Conservation (phyloP, 1,140 invertebrate species). For the Ostrea edulis region DNA sequence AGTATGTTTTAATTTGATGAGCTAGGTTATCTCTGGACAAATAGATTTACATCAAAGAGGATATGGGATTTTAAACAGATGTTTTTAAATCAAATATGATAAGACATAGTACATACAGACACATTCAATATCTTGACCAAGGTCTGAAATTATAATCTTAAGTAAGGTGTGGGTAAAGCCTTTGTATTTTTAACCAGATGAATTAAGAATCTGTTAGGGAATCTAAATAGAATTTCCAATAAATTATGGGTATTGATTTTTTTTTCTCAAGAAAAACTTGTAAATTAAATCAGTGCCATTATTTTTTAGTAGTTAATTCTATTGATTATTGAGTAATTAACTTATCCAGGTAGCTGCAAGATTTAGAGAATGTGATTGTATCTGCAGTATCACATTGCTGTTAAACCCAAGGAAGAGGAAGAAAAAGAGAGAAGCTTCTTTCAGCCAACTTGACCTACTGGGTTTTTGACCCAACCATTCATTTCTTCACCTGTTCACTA, state of each 20-base stretch:
- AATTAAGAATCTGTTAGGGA: background rate
- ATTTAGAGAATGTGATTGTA: slow-evolving; percentile 28
- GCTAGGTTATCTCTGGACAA: background rate
- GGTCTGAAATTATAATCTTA: slow-evolving; percentile 24
- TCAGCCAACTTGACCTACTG: background rate
- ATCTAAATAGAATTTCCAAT: slow-evolving; percentile 39
- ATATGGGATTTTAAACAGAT: slow-evolving; percentile 39
- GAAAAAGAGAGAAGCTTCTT: background rate
- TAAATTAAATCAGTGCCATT: slow-evolving; percentile 37
- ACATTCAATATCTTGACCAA: slow-evolving; percentile 10
- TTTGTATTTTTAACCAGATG: slow-evolving; percentile 13
- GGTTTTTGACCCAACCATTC: background rate
- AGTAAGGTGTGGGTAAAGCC: background rate
- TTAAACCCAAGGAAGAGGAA: background rate
- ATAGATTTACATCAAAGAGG: slow-evolving; percentile 39
- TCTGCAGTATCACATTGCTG: slow-evolving; percentile 23
- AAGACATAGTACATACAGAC: background rate
- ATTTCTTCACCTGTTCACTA: background rate
- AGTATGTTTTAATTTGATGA: slow-evolving; percentile 38
- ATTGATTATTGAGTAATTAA: slow-evolving; percentile 40
- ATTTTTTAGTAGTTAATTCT: slow-evolving; percentile 36
- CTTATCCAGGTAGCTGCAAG: slow-evolving; percentile 23
- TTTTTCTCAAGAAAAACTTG: slow-evolving; percentile 39
- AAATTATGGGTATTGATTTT: slow-evolving; percentile 36
- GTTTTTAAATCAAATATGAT: slow-evolving; percentile 36